Evolutionary conservation across 2,113 vertebrate genomes (phyloP).

Genomic region (Pedetes capensis): DNA sequence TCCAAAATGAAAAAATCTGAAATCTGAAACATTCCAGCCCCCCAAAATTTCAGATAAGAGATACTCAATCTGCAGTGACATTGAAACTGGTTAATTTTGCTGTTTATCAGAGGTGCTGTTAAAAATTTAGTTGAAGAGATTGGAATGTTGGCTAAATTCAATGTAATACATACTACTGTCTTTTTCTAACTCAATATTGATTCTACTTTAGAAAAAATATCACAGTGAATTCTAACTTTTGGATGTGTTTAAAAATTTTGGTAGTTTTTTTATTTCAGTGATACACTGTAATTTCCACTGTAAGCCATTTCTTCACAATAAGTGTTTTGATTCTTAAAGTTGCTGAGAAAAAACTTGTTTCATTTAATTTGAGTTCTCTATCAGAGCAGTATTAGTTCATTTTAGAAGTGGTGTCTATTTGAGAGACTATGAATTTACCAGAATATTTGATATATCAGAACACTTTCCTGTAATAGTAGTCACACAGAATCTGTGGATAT

Average conservation of each 20-base stretch:
- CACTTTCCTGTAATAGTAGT: constrained; percentile 29
- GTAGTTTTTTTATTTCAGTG: not conserved
- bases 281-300: not conserved
- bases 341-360: not conserved
- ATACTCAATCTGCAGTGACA: not conserved
- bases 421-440: constrained; percentile 31
- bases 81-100: constrained; percentile 17
- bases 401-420: not conserved
- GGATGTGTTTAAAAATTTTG: not conserved
- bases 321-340: constrained; percentile 2
- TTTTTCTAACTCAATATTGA: constrained; percentile 3
- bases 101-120: constrained; percentile 5
- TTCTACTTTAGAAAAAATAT: not conserved
- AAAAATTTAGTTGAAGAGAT: constrained; percentile 18
- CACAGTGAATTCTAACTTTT: constrained; percentile 2
- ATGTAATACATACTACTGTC: not conserved
- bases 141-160: not conserved
- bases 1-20: not conserved
- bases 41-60: not conserved
- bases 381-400: not conserved
- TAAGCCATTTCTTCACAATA: not conserved
- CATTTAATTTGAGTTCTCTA: not conserved
- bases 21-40: not conserved
- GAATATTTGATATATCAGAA: constrained; percentile 37
- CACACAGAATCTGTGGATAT: not conserved